Evolutionary conservation across 2,888 invertebrate species (phyloP).

Genomic region (Aphidoletes aphidimyza): DNA sequence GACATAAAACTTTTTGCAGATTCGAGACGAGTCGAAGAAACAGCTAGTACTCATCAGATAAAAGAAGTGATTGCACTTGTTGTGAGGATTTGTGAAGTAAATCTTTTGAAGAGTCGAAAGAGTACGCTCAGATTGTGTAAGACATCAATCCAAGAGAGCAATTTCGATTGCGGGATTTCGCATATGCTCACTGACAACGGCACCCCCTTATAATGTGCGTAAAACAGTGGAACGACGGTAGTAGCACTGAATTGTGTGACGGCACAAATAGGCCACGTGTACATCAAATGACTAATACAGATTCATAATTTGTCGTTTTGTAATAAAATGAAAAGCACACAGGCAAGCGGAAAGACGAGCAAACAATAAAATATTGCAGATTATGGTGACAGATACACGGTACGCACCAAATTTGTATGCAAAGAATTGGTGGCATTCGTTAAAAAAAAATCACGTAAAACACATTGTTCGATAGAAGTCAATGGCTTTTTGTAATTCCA

Average conservation of each 20-base stretch:
- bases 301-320: neutral
- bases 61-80: neutral
- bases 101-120: neutral
- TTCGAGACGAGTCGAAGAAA: neutral
- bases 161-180: neutral
- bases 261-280: neutral
- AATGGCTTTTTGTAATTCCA: neutral
- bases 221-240: neutral
- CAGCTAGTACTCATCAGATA: neutral
- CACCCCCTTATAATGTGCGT: neutral
- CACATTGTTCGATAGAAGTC: neutral
- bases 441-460: neutral
- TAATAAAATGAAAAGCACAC: neutral
- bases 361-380: neutral
- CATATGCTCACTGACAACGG: neutral
- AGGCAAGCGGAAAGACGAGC: too few relatives aligned
- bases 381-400: too few relatives aligned
- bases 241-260: neutral
- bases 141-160: neutral
- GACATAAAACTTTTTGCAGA: slow-evolving; percentile 14
- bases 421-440: neutral
- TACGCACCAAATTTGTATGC: neutral
- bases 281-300: slow-evolving; percentile 23
- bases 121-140: neutral
- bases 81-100: neutral